phyloP scores from a whole-genome alignment of 2,888 invertebrate genomes.

The Habroteleia sp. region DNA sequence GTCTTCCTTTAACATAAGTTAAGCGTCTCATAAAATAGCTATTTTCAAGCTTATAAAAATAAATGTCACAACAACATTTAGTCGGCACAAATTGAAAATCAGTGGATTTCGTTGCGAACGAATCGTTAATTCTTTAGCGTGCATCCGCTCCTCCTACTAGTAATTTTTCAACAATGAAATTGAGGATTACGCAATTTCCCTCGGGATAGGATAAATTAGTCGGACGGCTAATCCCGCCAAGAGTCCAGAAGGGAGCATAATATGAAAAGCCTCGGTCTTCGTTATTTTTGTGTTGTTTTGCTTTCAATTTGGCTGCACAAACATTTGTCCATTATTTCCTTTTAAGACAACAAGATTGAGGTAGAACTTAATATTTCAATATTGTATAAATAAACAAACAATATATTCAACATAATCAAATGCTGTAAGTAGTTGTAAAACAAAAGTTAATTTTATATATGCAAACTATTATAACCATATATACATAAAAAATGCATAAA shows the following conservation, averaged over 20 bases:
- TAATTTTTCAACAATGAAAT: constrained; percentile 53
- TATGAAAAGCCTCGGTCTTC: constrained; percentile 18
- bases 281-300: constrained; percentile 28
- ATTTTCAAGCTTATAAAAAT: no score
- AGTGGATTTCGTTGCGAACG: background rate
- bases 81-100: background rate
- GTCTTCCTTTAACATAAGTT: no score
- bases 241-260: constrained; percentile 28
- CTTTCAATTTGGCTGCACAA: constrained; percentile 10
- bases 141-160: constrained; percentile 10
- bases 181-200: constrained; percentile 48
- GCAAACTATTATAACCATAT: no score
- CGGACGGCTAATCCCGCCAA: constrained; percentile 32
- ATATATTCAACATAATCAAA: no score
- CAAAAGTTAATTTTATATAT: no score
- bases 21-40: no score
- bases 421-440: no score
- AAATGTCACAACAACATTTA: no score
- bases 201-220: constrained; percentile 49
- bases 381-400: no score
- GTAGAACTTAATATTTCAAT: no score
- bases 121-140: background rate
- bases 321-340: background rate
- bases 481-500: no score
- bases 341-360: no score